phyloP scores from a whole-genome alignment of 2,888 invertebrate genomes.

The Plutella xylostella region DNA sequence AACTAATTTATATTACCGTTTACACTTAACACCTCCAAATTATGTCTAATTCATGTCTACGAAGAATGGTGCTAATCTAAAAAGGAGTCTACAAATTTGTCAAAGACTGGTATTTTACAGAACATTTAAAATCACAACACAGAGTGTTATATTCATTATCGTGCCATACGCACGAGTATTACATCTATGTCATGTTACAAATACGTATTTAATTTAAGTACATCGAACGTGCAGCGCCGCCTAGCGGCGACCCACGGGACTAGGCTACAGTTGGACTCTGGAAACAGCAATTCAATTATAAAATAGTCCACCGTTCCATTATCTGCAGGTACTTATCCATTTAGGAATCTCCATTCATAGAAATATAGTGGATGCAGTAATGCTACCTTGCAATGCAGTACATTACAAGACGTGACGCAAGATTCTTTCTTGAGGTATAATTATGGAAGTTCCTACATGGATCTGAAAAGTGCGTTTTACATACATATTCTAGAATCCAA shows the following conservation, averaged over 20 bases:
- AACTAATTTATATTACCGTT: conserved; percentile 51
- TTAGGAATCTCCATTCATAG: too few relatives aligned
- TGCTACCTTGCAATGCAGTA: too few relatives aligned
- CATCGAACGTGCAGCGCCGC: background rate
- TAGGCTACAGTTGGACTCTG: too few relatives aligned
- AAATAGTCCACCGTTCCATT: too few relatives aligned
- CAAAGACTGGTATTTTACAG: conserved; percentile 66
- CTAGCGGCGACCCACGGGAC: too few relatives aligned
- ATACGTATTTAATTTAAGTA: conserved; percentile 31
- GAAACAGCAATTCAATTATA: too few relatives aligned
- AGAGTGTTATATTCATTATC: conserved; percentile 70
- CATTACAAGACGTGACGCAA: too few relatives aligned
- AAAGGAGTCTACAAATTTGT: conserved; percentile 59
- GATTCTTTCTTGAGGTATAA: background rate
- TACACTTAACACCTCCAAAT: conserved; percentile 48
- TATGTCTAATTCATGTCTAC: conserved; percentile 62
- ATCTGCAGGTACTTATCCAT: too few relatives aligned
- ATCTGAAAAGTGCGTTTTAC: background rate
- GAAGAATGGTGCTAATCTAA: conserved; percentile 70
- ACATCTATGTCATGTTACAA: conserved; percentile 50
- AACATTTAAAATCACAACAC: conserved; percentile 71
- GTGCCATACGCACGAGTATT: conserved; percentile 55
- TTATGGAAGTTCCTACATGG: background rate
- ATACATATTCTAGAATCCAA: conserved; percentile 27
- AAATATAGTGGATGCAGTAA: too few relatives aligned